Conservation (phyloP, 2,113 vertebrate species). For the Martes martes region DNA sequence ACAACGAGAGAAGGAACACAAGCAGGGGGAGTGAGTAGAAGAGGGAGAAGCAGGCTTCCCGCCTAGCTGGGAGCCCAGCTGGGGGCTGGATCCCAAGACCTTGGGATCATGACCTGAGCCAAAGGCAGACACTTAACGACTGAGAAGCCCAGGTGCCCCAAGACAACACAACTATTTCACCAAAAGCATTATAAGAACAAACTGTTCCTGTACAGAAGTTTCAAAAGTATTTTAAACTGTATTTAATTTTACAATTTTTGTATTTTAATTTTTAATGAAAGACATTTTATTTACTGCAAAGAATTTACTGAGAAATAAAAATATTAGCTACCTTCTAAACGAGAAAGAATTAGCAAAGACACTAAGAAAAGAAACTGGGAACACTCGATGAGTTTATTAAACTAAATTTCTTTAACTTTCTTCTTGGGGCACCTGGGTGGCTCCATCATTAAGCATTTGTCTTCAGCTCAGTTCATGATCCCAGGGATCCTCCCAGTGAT, state of each 20-base stretch:
- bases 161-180: neutral
- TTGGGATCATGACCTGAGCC: too few relatives aligned
- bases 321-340: neutral
- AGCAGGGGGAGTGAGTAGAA: too few relatives aligned
- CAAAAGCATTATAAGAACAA: neutral
- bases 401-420: neutral
- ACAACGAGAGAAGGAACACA: too few relatives aligned
- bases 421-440: too few relatives aligned
- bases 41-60: too few relatives aligned
- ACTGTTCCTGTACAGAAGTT: neutral
- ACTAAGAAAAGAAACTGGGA: neutral
- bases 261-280: slow-evolving; percentile 1
- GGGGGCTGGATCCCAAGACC: too few relatives aligned
- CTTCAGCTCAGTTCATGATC: too few relatives aligned
- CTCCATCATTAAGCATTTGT: too few relatives aligned
- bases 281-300: slow-evolving; percentile 13
- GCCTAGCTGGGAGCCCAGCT: too few relatives aligned
- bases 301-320: slow-evolving; percentile 35
- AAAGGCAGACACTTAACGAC: too few relatives aligned
- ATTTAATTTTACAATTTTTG: slow-evolving; percentile 28
- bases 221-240: neutral
- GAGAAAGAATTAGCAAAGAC: neutral
- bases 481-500: too few relatives aligned
- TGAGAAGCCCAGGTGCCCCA: neutral
- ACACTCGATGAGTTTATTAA: neutral